Conservation (phyloP, 2,113 vertebrate genomes). For the Ageneiosus marmoratus region DNA sequence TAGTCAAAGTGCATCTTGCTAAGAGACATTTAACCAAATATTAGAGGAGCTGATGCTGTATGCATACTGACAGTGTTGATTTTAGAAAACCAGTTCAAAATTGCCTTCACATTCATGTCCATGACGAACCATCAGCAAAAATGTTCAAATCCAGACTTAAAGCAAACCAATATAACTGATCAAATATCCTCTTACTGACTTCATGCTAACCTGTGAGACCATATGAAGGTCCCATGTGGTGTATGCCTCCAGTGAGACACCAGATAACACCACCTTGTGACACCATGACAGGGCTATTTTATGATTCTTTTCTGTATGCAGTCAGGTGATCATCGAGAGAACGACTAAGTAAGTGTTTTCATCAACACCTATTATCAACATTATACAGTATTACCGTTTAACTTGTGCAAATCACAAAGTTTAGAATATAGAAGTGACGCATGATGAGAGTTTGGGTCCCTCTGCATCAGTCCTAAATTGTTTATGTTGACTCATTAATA, state of each 20-base stretch:
- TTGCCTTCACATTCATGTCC: too few relatives aligned
- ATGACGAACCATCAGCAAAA: not conserved
- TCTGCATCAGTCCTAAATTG: not conserved
- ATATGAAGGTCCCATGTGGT: not conserved
- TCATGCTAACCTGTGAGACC: not conserved
- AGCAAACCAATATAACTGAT: not conserved
- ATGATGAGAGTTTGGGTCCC: too few relatives aligned
- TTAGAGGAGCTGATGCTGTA: too few relatives aligned
- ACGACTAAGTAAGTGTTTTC: not conserved
- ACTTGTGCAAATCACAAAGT: not conserved
- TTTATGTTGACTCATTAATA: not conserved
- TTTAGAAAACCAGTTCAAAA: too few relatives aligned
- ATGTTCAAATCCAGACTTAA: not conserved
- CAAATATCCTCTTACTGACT: constrained; percentile 8
- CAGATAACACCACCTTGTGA: constrained; percentile 24
- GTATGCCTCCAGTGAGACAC: not conserved
- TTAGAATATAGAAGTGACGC: not conserved
- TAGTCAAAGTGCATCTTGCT: too few relatives aligned
- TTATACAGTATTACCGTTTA: not conserved
- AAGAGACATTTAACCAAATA: too few relatives aligned
- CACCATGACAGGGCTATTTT: not conserved
- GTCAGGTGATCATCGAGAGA: constrained; percentile 8
- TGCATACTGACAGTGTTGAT: too few relatives aligned
- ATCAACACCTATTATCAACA: not conserved
- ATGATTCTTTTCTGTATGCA: not conserved